Percentiles rank a stretch among this genome's conserved stretches.
phyloP scores from a whole-genome alignment of 2,797 vertebrate genomes.

The Strix occidentalis region DNA sequence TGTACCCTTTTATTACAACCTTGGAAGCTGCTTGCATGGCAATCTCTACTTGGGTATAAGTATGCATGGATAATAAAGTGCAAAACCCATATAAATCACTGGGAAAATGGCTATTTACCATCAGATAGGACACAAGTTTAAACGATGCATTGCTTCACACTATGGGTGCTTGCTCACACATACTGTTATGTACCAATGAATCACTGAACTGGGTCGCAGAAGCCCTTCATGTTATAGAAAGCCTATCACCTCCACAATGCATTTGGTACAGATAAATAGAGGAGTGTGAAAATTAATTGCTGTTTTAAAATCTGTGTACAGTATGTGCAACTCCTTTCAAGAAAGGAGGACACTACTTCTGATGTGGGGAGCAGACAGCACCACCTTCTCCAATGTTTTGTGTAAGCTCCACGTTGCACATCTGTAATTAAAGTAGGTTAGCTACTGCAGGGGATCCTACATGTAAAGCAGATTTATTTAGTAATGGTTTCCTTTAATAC shows the following conservation, averaged over 20 bases:
- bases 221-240: not conserved
- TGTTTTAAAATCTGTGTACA: not conserved
- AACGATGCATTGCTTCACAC: not conserved
- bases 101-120: not conserved
- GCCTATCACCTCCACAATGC: not conserved
- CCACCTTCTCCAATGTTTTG: not conserved
- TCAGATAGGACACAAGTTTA: not conserved
- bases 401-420: not conserved
- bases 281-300: not conserved
- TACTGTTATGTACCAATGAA: not conserved
- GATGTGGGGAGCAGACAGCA: not conserved
- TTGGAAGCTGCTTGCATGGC: not conserved
- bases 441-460: not conserved
- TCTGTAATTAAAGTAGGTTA: not conserved
- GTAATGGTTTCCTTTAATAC: not conserved
- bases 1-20: not conserved
- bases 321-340: not conserved
- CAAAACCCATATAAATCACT: slow-evolving; percentile 6
- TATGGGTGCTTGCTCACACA: not conserved
- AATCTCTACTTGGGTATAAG: not conserved
- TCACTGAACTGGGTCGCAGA: not conserved
- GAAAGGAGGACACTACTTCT: not conserved
- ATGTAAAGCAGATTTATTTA: not conserved
- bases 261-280: not conserved
- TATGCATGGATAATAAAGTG: not conserved